A percentile compares a stretch with the other conserved stretches of the same genome.
Evolutionary conservation across 2,797 vertebrate species (phyloP).

Genomic region (Catostomus latipinnis): DNA sequence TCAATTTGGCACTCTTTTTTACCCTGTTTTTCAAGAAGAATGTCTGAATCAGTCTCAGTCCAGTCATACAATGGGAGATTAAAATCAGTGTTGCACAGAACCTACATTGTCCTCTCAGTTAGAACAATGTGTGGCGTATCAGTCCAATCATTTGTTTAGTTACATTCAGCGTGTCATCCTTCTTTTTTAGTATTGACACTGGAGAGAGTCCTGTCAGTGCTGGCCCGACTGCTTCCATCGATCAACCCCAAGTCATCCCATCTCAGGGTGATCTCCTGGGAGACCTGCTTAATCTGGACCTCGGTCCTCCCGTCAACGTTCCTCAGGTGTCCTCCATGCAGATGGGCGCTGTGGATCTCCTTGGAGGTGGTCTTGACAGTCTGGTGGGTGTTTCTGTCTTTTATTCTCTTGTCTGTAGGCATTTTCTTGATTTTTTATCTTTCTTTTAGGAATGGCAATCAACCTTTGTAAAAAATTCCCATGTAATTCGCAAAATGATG

Average conservation of each 20-base stretch:
- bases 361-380: constrained; percentile 95
- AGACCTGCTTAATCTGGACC: constrained; percentile 95
- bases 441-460: neutral
- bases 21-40: neutral
- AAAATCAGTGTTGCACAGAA: constrained; percentile 25
- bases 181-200: constrained; percentile 85
- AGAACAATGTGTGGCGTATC: constrained; percentile 17
- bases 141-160: constrained; percentile 1
- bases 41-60: neutral
- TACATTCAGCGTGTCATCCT: neutral
- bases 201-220: constrained; percentile 93
- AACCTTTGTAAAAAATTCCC: neutral
- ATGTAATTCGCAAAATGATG: too few relatives aligned
- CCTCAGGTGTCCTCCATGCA: constrained; percentile 94
- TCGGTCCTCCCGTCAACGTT: constrained; percentile 93
- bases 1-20: neutral
- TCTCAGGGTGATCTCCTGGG: constrained; percentile 95
- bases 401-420: too few relatives aligned
- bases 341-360: constrained; percentile 96
- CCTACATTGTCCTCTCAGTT: constrained; percentile 5
- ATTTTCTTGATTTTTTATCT: neutral
- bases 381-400: constrained; percentile 81
- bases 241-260: constrained; percentile 93
- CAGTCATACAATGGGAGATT: constrained; percentile 2
- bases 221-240: constrained; percentile 80